A percentile compares a stretch with the other conserved stretches of the same genome.
Conservation (phyloP, 2,888 invertebrate species). For the Harpalus rufipes region DNA sequence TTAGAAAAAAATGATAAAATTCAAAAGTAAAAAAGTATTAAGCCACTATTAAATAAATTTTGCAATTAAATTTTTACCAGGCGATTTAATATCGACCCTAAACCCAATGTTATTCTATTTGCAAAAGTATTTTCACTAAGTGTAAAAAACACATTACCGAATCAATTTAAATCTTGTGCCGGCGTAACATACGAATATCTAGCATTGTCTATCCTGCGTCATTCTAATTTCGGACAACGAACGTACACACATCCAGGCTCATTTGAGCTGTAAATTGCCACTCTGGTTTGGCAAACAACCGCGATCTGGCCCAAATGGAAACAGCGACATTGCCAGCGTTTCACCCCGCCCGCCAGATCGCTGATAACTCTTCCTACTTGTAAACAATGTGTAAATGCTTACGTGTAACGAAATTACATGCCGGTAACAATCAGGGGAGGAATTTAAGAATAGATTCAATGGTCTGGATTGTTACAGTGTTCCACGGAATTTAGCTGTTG, state of each 20-base stretch:
- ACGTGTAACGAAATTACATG: slow-evolving; percentile 4
- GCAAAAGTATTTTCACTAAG: too few relatives aligned
- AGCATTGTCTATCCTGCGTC: slow-evolving; percentile 21
- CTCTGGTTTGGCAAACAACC: slow-evolving; percentile 53
- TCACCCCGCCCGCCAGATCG: slow-evolving; percentile 7
- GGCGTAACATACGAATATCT: neutral
- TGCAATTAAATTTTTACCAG: too few relatives aligned
- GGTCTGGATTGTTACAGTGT: neutral
- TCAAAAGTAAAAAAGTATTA: too few relatives aligned
- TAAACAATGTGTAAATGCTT: slow-evolving; percentile 42
- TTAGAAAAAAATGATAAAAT: too few relatives aligned
- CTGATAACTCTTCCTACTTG: slow-evolving; percentile 44
- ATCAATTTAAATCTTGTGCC: neutral
- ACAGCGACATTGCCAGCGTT: slow-evolving; percentile 11
- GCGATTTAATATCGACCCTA: too few relatives aligned
- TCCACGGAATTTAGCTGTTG: neutral
- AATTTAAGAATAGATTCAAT: slow-evolving; percentile 5
- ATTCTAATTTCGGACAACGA: slow-evolving; percentile 56
- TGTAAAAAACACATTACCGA: neutral
- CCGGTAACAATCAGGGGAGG: slow-evolving; percentile 12
- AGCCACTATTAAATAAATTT: too few relatives aligned
- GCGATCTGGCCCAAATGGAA: slow-evolving; percentile 50
- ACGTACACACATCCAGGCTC: slow-evolving; percentile 36
- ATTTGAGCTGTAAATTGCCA: slow-evolving; percentile 57
- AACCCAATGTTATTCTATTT: too few relatives aligned